These are phyloP conservation scores for Drosophila carrolli DNA, from an alignment of 1,140 invertebrate species.

Conservation along the genomic window DNA sequence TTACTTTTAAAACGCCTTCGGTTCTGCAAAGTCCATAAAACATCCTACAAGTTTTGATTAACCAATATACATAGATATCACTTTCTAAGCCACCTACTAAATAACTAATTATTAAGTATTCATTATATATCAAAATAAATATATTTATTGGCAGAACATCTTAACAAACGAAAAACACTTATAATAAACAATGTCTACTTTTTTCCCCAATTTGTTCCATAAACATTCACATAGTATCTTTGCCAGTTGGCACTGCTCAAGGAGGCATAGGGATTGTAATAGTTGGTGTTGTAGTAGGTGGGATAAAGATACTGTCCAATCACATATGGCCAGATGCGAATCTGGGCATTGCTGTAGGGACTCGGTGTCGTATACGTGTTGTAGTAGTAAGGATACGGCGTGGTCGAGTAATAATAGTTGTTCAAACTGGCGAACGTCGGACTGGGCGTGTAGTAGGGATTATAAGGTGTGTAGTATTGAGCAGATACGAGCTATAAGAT, in stretches of 20 bases:
- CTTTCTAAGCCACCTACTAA: no score
- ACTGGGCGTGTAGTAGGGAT: conserved; percentile 61
- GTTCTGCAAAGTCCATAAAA: no score
- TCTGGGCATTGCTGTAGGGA: conserved; percentile 50
- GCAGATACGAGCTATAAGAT: conserved; percentile 36
- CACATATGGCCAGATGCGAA: conserved; percentile 77
- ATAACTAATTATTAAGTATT: background rate
- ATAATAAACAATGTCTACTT: conserved; percentile 31
- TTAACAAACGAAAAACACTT: conserved; percentile 17
- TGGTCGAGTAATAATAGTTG: conserved; percentile 57
- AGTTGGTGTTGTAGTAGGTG: conserved; percentile 61
- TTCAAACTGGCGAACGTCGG: conserved; percentile 65
- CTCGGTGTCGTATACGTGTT: conserved; percentile 48
- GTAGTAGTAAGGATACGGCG: conserved; percentile 66
- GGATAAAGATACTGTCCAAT: conserved; percentile 77
- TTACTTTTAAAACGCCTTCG: no score
- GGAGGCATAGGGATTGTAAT: conserved; percentile 65
- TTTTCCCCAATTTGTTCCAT: conserved; percentile 58
- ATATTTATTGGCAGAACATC: conserved; percentile 29
- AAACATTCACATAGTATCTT: conserved; percentile 59
- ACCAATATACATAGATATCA: no score
- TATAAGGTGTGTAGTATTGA: conserved; percentile 63
- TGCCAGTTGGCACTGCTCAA: conserved; percentile 59
- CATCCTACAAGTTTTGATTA: no score
- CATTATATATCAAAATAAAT: conserved; percentile 5